These are phyloP conservation scores for Mesocentrotus franciscanus DNA, from an alignment of 53 echinoderm and acorn worm genomes.

Conservation along the genomic window DNA sequence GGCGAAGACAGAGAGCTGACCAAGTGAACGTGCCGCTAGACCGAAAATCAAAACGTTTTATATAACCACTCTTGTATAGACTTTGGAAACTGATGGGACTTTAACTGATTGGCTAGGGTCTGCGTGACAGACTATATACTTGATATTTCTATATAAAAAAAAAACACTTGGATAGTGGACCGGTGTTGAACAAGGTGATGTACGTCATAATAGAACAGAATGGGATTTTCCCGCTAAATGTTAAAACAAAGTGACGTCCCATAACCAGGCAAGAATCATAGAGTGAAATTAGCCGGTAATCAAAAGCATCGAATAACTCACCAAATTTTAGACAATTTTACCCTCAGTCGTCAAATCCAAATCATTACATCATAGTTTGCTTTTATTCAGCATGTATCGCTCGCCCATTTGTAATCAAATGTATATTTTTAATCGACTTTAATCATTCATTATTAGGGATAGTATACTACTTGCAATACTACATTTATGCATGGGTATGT, in stretches of 20 bases:
- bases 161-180: neutral
- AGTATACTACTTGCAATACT: no score
- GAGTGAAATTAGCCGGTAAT: no score
- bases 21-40: no score
- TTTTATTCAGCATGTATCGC: no score
- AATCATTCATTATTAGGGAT: neutral
- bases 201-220: neutral
- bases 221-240: neutral
- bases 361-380: neutral
- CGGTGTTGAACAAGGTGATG: neutral
- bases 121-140: neutral
- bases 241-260: neutral
- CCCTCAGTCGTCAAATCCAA: neutral
- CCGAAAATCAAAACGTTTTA: no score
- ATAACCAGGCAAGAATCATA: neutral
- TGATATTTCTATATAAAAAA: neutral
- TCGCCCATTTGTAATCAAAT: neutral
- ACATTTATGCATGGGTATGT: no score
- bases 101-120: neutral
- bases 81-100: no score
- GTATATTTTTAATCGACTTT: neutral
- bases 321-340: neutral
- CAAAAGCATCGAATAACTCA: no score
- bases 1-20: no score
- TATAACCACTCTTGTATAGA: no score